Evolutionary conservation across 2,888 invertebrate species (phyloP).

Genomic region (Saturnia pavonia): DNA sequence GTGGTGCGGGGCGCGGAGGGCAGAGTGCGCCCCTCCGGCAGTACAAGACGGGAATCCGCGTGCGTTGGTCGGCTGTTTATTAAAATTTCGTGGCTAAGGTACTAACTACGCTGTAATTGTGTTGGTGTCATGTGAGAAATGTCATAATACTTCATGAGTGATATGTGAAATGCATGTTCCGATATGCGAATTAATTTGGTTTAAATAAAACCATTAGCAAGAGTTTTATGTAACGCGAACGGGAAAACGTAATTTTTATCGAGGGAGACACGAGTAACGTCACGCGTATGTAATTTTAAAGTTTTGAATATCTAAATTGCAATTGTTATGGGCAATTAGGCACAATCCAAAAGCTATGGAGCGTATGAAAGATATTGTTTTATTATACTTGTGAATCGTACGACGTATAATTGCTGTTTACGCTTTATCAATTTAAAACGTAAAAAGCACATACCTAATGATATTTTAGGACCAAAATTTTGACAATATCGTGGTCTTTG

Average conservation of each 20-base stretch:
- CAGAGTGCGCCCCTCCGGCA: slow-evolving; percentile 61
- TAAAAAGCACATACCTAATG: neutral
- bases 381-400: neutral
- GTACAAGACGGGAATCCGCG: slow-evolving; percentile 49
- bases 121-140: slow-evolving; percentile 20
- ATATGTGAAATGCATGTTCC: slow-evolving; percentile 11
- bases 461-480: neutral
- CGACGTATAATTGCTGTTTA: neutral
- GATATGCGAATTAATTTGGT: slow-evolving; percentile 15
- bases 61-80: slow-evolving; percentile 21
- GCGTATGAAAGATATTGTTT: neutral
- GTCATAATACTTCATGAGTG: slow-evolving; percentile 12
- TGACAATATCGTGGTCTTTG: neutral
- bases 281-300: slow-evolving; percentile 3
- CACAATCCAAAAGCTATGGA: neutral
- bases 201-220: neutral
- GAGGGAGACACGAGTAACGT: neutral
- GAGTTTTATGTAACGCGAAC: neutral
- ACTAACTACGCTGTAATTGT: slow-evolving; percentile 17
- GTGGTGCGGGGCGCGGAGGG: slow-evolving; percentile 33
- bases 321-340: neutral
- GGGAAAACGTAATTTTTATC: neutral
- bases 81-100: slow-evolving; percentile 21
- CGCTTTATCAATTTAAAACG: neutral
- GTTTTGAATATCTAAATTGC: neutral